Percentiles rank a stretch among this genome's conserved stretches.
Conservation (phyloP, 2,113 vertebrate genomes). For the Uropsilus gracilis region DNA sequence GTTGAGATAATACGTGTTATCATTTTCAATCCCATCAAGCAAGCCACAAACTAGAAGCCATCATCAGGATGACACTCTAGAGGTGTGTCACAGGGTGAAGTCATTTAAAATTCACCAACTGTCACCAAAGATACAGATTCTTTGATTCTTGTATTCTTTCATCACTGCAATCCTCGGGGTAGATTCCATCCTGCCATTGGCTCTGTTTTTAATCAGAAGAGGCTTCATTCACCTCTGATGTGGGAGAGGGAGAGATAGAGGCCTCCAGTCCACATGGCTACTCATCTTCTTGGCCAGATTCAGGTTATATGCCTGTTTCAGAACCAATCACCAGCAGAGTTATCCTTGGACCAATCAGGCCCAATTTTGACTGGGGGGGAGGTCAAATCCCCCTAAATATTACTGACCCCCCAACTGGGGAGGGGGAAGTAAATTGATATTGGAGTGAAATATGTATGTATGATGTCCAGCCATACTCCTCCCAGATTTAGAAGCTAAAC, state of each 20-base stretch:
- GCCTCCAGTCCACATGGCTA: background rate
- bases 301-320: background rate
- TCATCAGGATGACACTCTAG: background rate
- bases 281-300: background rate
- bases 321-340: background rate
- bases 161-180: background rate
- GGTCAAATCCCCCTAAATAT: background rate
- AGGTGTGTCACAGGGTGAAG: background rate
- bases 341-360: background rate
- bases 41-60: background rate
- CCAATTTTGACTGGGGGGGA: background rate
- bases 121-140: background rate
- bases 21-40: background rate
- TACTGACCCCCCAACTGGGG: background rate
- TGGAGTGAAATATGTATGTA: background rate
- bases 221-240: too few relatives aligned
- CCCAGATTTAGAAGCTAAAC: background rate
- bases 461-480: too few relatives aligned
- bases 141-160: background rate
- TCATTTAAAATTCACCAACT: background rate
- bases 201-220: background rate
- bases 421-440: fast-evolving
- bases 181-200: background rate
- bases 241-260: background rate
- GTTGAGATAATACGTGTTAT: background rate